phyloP scores from a whole-genome alignment of 2,888 invertebrate genomes.

The Argynnis bischoffii region DNA sequence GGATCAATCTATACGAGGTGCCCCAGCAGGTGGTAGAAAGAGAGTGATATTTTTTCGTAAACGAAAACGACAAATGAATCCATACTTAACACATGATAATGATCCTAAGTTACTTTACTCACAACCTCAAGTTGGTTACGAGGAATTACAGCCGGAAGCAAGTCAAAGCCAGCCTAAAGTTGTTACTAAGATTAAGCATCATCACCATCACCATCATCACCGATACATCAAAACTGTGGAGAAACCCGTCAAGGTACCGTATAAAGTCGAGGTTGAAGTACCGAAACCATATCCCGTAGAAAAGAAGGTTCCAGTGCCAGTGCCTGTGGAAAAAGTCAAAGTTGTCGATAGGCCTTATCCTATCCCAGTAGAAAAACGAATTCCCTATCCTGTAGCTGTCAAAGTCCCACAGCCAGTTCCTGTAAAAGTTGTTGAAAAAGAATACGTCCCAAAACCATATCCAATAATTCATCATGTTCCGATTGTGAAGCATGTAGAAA shows the following conservation, averaged over 20 bases:
- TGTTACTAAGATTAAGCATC: constrained; percentile 80
- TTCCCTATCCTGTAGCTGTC: constrained; percentile 73
- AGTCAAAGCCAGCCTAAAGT: constrained; percentile 55
- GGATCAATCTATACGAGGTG: constrained; percentile 46
- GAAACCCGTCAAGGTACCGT: constrained; percentile 76
- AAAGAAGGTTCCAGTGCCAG: constrained; percentile 65
- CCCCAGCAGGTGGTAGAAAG: constrained; percentile 51
- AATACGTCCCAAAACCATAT: constrained; percentile 75
- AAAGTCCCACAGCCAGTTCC: constrained; percentile 76
- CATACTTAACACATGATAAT: constrained; percentile 40
- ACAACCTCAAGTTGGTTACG: constrained; percentile 48
- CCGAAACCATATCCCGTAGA: constrained; percentile 81
- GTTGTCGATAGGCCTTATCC: constrained; percentile 65
- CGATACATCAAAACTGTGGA: constrained; percentile 84
- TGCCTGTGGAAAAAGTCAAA: constrained; percentile 53
- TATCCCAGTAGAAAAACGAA: constrained; percentile 72
- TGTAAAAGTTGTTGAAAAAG: constrained; percentile 76
- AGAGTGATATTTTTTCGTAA: constrained; percentile 61
- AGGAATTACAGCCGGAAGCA: constrained; percentile 58
- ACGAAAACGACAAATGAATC: constrained; percentile 57
- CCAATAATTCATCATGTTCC: constrained; percentile 74
- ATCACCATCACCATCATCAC: constrained; percentile 86
- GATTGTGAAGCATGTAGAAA: constrained; percentile 65
- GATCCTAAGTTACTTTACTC: constrained; percentile 25
- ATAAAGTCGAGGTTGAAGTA: constrained; percentile 81